Base-by-base conservation (phyloP, 1,140 invertebrate species). In the Heliconius melpomene region DNA sequence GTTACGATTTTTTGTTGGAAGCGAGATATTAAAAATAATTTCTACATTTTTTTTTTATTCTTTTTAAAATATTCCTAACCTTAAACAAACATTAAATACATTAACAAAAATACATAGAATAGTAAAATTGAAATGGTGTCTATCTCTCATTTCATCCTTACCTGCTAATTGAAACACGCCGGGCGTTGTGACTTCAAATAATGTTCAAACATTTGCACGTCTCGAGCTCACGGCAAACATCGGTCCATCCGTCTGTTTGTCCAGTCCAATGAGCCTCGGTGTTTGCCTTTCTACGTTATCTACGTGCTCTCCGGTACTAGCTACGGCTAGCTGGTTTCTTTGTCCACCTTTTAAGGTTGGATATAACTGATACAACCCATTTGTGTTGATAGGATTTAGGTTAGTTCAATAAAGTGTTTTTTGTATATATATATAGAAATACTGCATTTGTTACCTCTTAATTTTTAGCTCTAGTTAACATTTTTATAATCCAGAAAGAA, bases 121-220 rank as follows among this genome's bases (percentile, higher is more conserved):
- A 29, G 60, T n/a, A 29, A 66, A 29, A 66, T 66, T 66, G 60
- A 66, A 66, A 66, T 29, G 23, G 60, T 66, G 60, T 29, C 57
- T 60, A 26, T 26, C 60, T 66, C 60, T 66, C 13, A 66, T 66
- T 66, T 16, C 60, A 40, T 40, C 20, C 36, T 72, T 72, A 72
- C 71, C 71, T 72, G 79, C 70, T 80, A 83, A 83, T 83, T 80
- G 82, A 75, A 71, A 73, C 66, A 74, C 80, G 83, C 85, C 87
- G 75, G 80, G 86, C 89, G 91, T 88, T 86, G 88, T 90, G 82
- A 90, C 89, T 87, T 90, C 90, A 90, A 93, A 92, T 92, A 90
- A 88, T 89, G 82, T 82, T 89, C 87, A 90, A 93, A 92, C 91
- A 92, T 92, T 92, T 78, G 84, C 82, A 80, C 73, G 79, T 79